These are phyloP conservation scores for Drosophila paramelanica DNA, from an alignment of 2,888 invertebrate species.

Conservation along the genomic window DNA sequence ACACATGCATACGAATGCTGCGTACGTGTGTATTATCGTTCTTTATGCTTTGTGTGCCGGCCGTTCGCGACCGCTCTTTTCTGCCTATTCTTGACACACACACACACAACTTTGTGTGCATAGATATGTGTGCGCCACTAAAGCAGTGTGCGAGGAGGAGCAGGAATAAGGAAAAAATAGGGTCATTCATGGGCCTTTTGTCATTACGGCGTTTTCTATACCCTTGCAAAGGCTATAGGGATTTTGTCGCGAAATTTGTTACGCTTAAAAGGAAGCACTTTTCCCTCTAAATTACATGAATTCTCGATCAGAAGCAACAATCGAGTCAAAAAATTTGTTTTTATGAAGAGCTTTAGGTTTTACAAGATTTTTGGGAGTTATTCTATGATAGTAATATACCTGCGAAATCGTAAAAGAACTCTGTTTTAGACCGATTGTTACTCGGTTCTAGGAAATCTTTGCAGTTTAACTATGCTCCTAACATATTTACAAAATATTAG, in stretches of 20 bases:
- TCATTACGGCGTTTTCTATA: slow-evolving; percentile 1
- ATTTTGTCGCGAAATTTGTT: background rate
- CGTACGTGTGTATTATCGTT: slow-evolving; percentile 59
- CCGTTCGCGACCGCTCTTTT: slow-evolving; percentile 44
- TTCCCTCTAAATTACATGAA: no score
- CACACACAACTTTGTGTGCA: slow-evolving; percentile 22
- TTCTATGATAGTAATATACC: no score
- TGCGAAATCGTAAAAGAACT: no score
- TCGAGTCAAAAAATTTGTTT: no score
- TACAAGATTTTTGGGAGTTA: no score
- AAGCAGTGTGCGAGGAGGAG: slow-evolving; percentile 38
- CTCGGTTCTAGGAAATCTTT: no score
- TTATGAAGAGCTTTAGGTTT: no score
- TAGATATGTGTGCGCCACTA: slow-evolving; percentile 51
- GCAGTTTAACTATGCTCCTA: no score
- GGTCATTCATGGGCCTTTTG: slow-evolving; percentile 64
- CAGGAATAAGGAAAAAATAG: slow-evolving; percentile 58
- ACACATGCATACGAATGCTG: slow-evolving; percentile 23
- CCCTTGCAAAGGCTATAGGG: background rate
- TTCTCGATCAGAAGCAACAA: no score
- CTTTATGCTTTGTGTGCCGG: slow-evolving; percentile 72
- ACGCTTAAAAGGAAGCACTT: background rate
- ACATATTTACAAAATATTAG: no score
- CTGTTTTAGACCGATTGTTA: no score
- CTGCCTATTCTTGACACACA: slow-evolving; percentile 65